Evolutionary conservation across 1,140 invertebrate species (phyloP), one percentile per base, ranked within the genome.

Genomic region (Apocrypta bakeri): DNA sequence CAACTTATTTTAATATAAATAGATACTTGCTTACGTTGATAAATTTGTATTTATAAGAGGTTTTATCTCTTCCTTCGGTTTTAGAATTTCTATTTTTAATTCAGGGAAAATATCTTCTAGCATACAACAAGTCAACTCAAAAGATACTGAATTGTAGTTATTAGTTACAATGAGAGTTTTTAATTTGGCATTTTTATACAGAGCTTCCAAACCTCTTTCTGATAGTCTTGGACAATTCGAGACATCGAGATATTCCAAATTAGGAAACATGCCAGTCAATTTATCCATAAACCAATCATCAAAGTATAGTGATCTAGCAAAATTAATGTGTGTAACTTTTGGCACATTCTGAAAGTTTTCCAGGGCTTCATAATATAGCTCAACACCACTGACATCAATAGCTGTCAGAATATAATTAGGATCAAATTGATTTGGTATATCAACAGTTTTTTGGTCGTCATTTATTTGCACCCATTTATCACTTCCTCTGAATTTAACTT

Each of bases 231-330:
- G 90, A 88, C 96, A 97, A 68, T 94, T 92, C 81, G 95, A 95
- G 1, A 98, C 86, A 90, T 98, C 96, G 8, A 98, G 89, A 83
- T 96, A 94, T 87, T 97, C 93, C 27, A 98, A 87, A 21, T 90
- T 92, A 21, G 94, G 89, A 82, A 94, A 94, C n/a, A 94, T 89
- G 56, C 92, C 90, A 37, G 92, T 89, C 33, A 97, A 90, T 83
- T 93, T 93, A 88, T 96, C 95, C 73, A 97, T 83, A 82, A 93
- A 94, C 95, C 96, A 98, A 88, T 97, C 96, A 91, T 97, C 94
- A 76, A 97, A 92, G 63, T 92, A 85, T 68, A 89, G 85, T 84
- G 95, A 95, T 74, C 94, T 93, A 84, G 90, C 92, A 33, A 97
- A 91, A 83, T 93, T 95, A 0, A 96, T 86, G 91, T 94, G 95